Evolutionary conservation across 92 coral and sea anemone genomes (phyloP).

Genomic region (Siderastrea radians): DNA sequence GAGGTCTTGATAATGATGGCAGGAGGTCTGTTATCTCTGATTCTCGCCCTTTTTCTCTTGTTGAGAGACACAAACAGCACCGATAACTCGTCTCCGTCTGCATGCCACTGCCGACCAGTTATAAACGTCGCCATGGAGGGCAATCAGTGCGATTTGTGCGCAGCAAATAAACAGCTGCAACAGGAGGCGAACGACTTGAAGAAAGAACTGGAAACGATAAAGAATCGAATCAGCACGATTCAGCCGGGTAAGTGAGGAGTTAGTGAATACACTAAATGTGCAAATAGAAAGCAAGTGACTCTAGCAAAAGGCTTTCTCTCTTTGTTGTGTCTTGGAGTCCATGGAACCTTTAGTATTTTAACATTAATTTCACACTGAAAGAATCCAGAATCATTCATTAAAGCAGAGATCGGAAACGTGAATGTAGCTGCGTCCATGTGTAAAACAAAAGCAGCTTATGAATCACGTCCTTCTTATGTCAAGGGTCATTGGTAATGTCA

Average conservation of each 20-base stretch:
- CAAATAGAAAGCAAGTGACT: no score
- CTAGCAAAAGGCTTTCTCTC: no score
- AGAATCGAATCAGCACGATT: not conserved
- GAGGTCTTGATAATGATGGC: not conserved
- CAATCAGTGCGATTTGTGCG: slow-evolving; percentile 3
- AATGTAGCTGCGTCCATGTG: no score
- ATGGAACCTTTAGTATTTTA: no score
- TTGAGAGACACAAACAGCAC: not conserved
- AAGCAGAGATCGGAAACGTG: no score
- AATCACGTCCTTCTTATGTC: no score
- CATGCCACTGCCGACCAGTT: slow-evolving; percentile 29
- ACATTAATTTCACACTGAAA: no score
- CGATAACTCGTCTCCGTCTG: not conserved
- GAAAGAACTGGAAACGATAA: slow-evolving; percentile 16
- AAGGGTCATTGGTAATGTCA: no score
- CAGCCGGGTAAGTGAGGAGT: not conserved
- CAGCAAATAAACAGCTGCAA: slow-evolving; percentile 10
- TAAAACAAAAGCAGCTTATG: no score
- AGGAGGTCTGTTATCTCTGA: not conserved
- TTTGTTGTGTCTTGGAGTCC: no score
- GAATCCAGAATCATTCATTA: no score
- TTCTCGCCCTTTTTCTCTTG: not conserved
- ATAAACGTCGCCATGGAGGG: slow-evolving; percentile 12
- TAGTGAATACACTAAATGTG: not conserved
- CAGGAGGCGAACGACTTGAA: slow-evolving; percentile 1